phyloP scores from a whole-genome alignment of 37 sponge, comb jelly and placozoan genomes.

The Hormiphora californensis region DNA sequence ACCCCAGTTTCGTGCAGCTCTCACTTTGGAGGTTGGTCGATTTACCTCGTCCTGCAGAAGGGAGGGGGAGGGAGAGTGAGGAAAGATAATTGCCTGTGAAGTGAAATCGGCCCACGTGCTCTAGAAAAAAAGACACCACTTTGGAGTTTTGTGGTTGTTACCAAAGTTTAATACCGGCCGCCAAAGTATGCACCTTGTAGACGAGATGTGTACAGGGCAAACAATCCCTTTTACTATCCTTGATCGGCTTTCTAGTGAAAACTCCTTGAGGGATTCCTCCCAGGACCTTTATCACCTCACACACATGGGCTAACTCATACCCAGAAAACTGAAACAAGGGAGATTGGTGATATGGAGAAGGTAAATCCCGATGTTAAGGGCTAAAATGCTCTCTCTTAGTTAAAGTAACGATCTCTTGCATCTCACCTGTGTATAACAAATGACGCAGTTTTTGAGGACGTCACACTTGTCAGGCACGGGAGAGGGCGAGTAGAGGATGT shows the following conservation, averaged over 20 bases:
- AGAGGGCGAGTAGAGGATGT: neutral
- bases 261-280: conserved; percentile 5
- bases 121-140: too few relatives aligned
- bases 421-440: conserved; percentile 38
- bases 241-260: conserved; percentile 5
- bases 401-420: neutral
- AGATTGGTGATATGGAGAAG: too few relatives aligned
- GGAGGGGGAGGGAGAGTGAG: too few relatives aligned
- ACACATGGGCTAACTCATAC: conserved; percentile 20
- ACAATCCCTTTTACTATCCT: neutral
- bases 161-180: too few relatives aligned
- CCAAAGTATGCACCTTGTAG: conserved; percentile 26
- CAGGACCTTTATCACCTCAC: neutral
- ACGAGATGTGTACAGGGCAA: conserved; percentile 18
- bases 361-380: too few relatives aligned
- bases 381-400: too few relatives aligned
- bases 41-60: neutral
- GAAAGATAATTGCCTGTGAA: too few relatives aligned
- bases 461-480: neutral
- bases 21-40: neutral
- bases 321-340: conserved; percentile 48
- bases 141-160: too few relatives aligned
- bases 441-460: neutral
- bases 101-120: too few relatives aligned
- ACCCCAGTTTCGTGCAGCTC: conserved; percentile 8